Conservation (phyloP, 2,888 invertebrate species). For the Abrostola triplasia region DNA sequence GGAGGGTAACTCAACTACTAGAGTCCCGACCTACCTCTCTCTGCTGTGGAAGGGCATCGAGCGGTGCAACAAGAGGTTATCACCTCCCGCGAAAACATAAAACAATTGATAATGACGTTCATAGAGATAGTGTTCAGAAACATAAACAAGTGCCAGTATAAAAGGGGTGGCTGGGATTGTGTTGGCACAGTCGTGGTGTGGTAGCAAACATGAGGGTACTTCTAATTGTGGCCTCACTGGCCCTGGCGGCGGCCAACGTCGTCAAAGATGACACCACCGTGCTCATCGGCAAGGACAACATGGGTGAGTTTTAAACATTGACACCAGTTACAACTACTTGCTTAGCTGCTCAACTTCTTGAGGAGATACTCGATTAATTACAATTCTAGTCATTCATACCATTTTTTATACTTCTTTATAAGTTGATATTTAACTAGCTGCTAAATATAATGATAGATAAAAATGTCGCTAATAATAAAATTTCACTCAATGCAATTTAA, state of each 20-base stretch:
- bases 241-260: constrained; percentile 74
- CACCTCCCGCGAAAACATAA: constrained; percentile 29
- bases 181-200: constrained; percentile 62
- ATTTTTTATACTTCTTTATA: too few relatives aligned
- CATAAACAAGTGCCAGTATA: constrained; percentile 65
- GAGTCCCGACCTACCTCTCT: constrained; percentile 3
- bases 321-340: not conserved
- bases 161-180: constrained; percentile 52
- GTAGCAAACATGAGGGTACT: constrained; percentile 69
- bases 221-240: constrained; percentile 68
- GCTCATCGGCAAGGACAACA: constrained; percentile 73
- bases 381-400: too few relatives aligned
- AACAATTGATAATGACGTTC: constrained; percentile 45
- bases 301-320: constrained; percentile 68
- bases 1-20: not conserved
- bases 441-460: too few relatives aligned
- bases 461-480: too few relatives aligned
- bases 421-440: too few relatives aligned
- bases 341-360: not conserved
- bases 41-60: constrained; percentile 12
- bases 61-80: constrained; percentile 45
- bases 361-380: too few relatives aligned
- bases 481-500: too few relatives aligned
- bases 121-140: constrained; percentile 41
- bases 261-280: constrained; percentile 70